Evolutionary conservation across 2,797 vertebrate species (phyloP), one percentile per base, ranked within the genome.

Genomic region (Natrix natrix): DNA sequence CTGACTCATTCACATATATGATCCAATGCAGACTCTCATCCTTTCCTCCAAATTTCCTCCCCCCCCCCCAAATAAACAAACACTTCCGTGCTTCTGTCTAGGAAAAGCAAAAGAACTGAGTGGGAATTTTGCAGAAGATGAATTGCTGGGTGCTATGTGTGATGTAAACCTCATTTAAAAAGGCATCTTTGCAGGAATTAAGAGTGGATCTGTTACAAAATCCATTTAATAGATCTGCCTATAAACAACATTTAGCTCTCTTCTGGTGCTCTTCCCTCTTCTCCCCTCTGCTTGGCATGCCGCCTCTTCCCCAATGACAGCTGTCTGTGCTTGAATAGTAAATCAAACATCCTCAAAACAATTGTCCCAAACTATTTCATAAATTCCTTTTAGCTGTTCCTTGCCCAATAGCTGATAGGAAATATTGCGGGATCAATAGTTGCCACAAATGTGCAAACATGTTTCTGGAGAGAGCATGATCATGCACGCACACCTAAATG

Each of bases 261-360:
- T 95, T 13, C 93, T 96, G 89, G 93, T 24, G 55, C 91, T 95
- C 94, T 92, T 48, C 91, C 95, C 95, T 93, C 90, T 87, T 93
- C 93, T 94, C 90, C 96, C 94, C 91, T 93, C 93, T 94, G 90
- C 97, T 97, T 97, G 97, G 97, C 97, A 96, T 24, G 0, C 13
- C 96, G 97, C 97, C 92, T 83, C 5, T 14, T 8, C 69, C 91
- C 94, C 92, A 94, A 95, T 93, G 94, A 95, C 96, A 97, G 97
- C 97, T 97, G 97, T 93, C 92, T 92, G 95, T 94, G 93, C 94
- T 96, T 97, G 97, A 97, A 97, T 97, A 97, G 97, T 97, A 96
- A 97, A 97, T 97, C 97, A 97, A 97, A 96, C 95, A 95, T 97
- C 94, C 95, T 96, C 93, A 95, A 96, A 97, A 95, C 94, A 90